Conservation (phyloP, 2,888 invertebrate species). For the Acholoe squamosa region DNA sequence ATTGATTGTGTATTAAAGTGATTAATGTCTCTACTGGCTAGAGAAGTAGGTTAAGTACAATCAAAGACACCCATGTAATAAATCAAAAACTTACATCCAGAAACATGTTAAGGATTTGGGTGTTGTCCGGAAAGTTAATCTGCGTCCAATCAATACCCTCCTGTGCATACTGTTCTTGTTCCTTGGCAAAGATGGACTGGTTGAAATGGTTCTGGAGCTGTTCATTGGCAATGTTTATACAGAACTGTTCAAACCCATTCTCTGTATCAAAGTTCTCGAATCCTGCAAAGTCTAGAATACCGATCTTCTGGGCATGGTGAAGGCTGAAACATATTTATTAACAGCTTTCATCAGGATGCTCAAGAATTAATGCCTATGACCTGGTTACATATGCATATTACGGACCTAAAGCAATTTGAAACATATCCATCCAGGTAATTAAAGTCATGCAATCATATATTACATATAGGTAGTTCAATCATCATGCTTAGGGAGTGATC, state of each 20-base stretch:
- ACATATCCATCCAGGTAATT: too few species aligned
- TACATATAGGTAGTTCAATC: too few species aligned
- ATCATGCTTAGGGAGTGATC: too few species aligned
- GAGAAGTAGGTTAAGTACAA: too few species aligned
- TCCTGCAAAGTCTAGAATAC: constrained; percentile 80
- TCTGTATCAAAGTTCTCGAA: constrained; percentile 76
- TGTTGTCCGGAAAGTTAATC: constrained; percentile 75
- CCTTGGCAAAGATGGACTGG: constrained; percentile 77
- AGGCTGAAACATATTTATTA: neutral
- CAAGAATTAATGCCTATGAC: too few species aligned
- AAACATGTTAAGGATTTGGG: constrained; percentile 70
- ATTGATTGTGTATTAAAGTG: too few species aligned
- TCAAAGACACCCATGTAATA: neutral
- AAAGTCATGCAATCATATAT: too few species aligned
- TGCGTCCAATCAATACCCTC: constrained; percentile 76
- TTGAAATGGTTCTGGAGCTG: constrained; percentile 77
- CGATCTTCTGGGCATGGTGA: constrained; percentile 68
- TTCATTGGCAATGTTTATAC: constrained; percentile 80
- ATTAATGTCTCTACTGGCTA: too few species aligned
- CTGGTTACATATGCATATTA: too few species aligned
- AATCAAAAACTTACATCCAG: constrained; percentile 25
- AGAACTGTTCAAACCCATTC: constrained; percentile 80
- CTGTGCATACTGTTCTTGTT: constrained; percentile 73
- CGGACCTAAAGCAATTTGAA: too few species aligned
- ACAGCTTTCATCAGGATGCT: too few species aligned